Base-by-base conservation (phyloP, 2,797 vertebrate genomes). In the Lepilemur ruficaudatus region DNA sequence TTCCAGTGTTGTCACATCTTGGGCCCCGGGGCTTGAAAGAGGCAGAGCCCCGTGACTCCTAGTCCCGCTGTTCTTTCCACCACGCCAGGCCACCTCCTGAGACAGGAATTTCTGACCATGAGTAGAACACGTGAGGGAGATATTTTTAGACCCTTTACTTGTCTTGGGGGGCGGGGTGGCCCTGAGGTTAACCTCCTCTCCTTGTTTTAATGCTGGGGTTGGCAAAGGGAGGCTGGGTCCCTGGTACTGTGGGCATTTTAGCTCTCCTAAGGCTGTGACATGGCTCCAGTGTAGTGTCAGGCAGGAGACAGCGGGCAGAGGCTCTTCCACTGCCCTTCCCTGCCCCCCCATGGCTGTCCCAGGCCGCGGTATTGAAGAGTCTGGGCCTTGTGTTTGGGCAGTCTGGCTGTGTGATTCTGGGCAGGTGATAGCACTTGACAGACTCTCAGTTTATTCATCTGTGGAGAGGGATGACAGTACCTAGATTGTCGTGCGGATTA, bases 131-230 rank as follows among this genome's bases (percentile, higher is more conserved):
- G 0, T 35, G 2, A 35, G 61, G 52, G 43, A 93, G 88, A 79
- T 85, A 59, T 50, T 88, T 91, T 89, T 92, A 96, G 94, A 72
- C 6, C 28, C 14, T 84, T 79, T 80, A 46, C 88, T 32, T 93
- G 95, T 67, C 94, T 59, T 63, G 82, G 72, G 72, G 65, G 2
- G 1, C 72, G 65, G 59, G 1, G 1, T 5, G 9, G 30, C 22
- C 38, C 35, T 46, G 28, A 73, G 81, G n/a, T 70, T 81, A 95
- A 32, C 11, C 30, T 84, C 23, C 55, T 85, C 88, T 91, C 76
- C 76, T 76, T 35, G 22, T 76, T 80, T 84, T 6, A 72, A 73
- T 48, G 67, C 28, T 94, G 81, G 5, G 0, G 11, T 67, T 73
- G 59, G 87, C 63, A 55, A 41, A 30, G 52, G 76, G 32, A 83